phyloP scores from a whole-genome alignment of 2,888 invertebrate genomes.

The Pristionchus arcanus region DNA sequence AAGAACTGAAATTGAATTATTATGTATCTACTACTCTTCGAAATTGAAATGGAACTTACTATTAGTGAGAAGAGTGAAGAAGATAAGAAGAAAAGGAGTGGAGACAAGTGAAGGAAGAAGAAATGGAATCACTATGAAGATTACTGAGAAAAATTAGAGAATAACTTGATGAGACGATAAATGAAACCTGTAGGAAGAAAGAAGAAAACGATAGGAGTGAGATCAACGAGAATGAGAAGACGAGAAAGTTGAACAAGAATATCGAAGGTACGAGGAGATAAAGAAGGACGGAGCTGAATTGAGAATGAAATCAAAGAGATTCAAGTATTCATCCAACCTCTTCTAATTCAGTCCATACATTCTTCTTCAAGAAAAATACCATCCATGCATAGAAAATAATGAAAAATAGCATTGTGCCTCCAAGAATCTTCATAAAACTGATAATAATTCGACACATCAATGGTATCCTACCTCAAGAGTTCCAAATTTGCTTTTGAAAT shows the following conservation, averaged over 20 bases:
- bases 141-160: not conserved
- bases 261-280: slow-evolving; percentile 9
- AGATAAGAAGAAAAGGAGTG: not conserved
- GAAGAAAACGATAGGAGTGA: not conserved
- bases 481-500: slow-evolving; percentile 40
- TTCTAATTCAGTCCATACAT: slow-evolving; percentile 4
- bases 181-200: not conserved
- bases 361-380: not conserved
- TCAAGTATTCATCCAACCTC: not conserved
- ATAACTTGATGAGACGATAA: not conserved
- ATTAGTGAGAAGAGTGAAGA: slow-evolving; percentile 28
- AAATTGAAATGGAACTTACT: not conserved
- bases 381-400: not conserved
- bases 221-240: not conserved
- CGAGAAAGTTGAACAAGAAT: not conserved
- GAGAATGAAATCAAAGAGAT: not conserved
- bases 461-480: not conserved
- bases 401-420: not conserved
- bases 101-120: slow-evolving; percentile 27
- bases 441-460: not conserved
- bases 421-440: not conserved
- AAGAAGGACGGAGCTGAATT: not conserved
- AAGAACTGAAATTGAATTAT: not conserved
- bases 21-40: too few relatives aligned
- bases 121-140: not conserved